A percentile compares a stretch with the other conserved stretches of the same genome.
Evolutionary conservation across 2,113 vertebrate genomes (phyloP).

Genomic region (Rhinogobius similis): DNA sequence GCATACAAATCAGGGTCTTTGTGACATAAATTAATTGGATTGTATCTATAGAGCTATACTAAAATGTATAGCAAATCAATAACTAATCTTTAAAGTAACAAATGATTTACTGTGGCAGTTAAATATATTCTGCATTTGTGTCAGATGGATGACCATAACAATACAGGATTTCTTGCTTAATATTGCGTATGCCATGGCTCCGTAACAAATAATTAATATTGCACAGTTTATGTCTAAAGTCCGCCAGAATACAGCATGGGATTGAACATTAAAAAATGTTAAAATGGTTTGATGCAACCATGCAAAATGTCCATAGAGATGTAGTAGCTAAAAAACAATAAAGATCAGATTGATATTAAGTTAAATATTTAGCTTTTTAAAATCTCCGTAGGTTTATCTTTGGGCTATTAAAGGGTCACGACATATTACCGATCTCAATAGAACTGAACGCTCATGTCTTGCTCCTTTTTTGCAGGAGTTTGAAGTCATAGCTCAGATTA

Average conservation of each 20-base stretch:
- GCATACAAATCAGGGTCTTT: not conserved
- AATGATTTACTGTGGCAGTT: not conserved
- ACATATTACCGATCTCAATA: not conserved
- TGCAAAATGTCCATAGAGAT: not conserved
- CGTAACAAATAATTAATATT: too few relatives aligned
- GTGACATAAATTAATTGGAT: not conserved
- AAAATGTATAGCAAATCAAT: not conserved
- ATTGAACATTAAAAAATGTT: not conserved
- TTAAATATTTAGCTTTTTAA: not conserved
- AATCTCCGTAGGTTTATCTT: not conserved
- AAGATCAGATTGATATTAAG: not conserved
- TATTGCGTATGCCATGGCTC: not conserved
- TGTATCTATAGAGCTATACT: not conserved
- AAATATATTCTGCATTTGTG: not conserved
- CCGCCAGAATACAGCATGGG: not conserved
- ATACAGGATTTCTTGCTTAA: too few relatives aligned
- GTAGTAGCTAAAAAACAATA: not conserved
- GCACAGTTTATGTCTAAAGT: too few relatives aligned
- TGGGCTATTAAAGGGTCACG: not conserved
- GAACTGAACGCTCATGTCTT: not conserved
- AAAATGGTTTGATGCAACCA: not conserved
- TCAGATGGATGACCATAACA: not conserved
- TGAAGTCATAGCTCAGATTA: conserved; percentile 95
- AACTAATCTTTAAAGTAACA: not conserved
- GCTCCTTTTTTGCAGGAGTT: conserved; percentile 83